These are phyloP conservation scores for Excalfactoria chinensis DNA, from an alignment of 2,113 vertebrate species.

Conservation along the genomic window DNA sequence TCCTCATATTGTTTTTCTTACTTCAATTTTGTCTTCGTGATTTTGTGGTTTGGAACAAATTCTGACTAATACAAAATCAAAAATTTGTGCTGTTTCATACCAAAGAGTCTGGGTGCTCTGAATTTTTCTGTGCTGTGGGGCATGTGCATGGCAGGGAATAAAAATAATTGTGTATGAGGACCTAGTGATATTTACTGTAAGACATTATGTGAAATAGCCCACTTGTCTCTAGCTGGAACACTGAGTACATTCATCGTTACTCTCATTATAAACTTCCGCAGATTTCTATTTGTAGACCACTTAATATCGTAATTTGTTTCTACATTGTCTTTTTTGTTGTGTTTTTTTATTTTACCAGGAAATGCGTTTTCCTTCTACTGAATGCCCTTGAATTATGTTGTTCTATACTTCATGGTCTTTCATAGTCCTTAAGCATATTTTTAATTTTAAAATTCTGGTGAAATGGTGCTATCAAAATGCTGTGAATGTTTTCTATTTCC, in stretches of 20 bases:
- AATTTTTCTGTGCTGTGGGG: background rate
- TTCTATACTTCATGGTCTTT: background rate
- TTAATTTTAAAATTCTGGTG: background rate
- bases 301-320: constrained; percentile 25
- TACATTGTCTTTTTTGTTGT: background rate
- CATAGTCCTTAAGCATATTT: background rate
- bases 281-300: constrained; percentile 34
- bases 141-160: background rate
- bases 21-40: background rate
- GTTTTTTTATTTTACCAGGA: background rate
- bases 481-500: background rate
- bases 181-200: constrained; percentile 52
- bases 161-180: background rate
- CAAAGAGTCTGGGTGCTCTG: constrained; percentile 2
- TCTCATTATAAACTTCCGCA: constrained; percentile 33
- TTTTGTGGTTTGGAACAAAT: constrained; percentile 13
- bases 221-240: constrained; percentile 41
- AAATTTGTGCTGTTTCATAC: background rate
- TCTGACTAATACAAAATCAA: background rate
- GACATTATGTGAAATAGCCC: constrained; percentile 31
- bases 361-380: background rate
- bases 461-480: background rate
- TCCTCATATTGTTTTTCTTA: background rate
- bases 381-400: background rate
- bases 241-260: constrained; percentile 34